A percentile compares a stretch with the other conserved stretches of the same genome.
phyloP scores from a whole-genome alignment of 1,140 invertebrate species.

The Cataglyphis hispanica region DNA sequence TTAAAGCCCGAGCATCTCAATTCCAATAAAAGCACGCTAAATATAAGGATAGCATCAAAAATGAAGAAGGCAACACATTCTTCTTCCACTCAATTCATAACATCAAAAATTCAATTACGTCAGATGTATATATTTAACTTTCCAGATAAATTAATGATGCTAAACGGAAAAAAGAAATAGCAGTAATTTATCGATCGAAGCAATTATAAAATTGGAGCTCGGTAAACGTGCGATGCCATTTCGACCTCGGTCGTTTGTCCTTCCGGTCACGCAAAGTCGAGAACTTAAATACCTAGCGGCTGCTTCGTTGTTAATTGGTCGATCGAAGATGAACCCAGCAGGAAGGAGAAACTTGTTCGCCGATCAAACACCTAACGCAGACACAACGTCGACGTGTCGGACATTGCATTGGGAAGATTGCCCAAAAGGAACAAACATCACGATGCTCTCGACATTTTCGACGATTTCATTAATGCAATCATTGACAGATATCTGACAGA shows the following conservation, averaged over 20 bases:
- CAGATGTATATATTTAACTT: neutral
- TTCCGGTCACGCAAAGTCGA: constrained; percentile 55
- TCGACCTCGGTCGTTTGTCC: constrained; percentile 56
- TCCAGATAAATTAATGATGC: neutral
- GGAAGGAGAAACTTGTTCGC: constrained; percentile 37
- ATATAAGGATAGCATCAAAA: neutral
- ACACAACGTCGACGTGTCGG: constrained; percentile 30
- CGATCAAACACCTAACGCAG: constrained; percentile 24
- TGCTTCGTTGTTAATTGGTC: constrained; percentile 44
- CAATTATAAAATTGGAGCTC: constrained; percentile 35
- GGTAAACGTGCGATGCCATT: constrained; percentile 32
- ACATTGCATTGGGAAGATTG: neutral
- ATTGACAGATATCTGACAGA: neutral
- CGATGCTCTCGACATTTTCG: constrained; percentile 4
- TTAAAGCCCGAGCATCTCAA: neutral
- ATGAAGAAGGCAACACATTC: neutral
- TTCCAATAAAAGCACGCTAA: neutral
- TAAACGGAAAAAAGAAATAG: neutral
- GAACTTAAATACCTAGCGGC: constrained; percentile 28
- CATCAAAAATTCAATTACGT: neutral
- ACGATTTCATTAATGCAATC: neutral
- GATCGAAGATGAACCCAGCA: constrained; percentile 15
- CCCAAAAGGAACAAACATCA: neutral
- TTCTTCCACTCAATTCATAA: neutral
- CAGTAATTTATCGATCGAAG: constrained; percentile 4